Evolutionary conservation across 2,113 vertebrate genomes (phyloP), one percentile per base, ranked within the genome.

Genomic region (Thalassoma bifasciatum): DNA sequence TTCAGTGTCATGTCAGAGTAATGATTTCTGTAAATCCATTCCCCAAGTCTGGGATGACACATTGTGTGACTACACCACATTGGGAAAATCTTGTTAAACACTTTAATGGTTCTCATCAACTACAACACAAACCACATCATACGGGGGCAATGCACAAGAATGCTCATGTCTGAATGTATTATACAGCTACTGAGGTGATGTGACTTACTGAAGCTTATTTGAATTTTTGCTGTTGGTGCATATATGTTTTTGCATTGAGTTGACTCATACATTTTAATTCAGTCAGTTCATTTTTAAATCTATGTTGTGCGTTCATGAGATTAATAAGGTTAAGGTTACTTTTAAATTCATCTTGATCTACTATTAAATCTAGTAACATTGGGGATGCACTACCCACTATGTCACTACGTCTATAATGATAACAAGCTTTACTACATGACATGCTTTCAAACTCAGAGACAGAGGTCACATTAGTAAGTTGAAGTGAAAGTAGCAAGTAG

Each of bases 21-120:
- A 66, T 58, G 19, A 85, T 81, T 82, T 69, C 76, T 68, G 77
- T 47, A 74, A 87, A 87, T 86, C 65, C 59, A 76, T 80, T 74
- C 50, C 52, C 34, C 50, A 42, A 75, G 66, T 71, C 58, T 67
- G 57, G 73, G 52, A 50, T 79, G 74, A 75, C 49, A 68, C 63
- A 52, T 44, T 66, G 62, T 61, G 54, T 59, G 47, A 37, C 56
- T 46, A 61, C 60, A 63, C 67, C 67, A 22, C 44, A 21, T 30
- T n/a, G 57, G 40, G 70, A 30, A 22, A 46, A 46, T 37, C 30
- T 42, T 42, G 54, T 66, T 34, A 44, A 22, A n/a, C 2, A 47
- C 50, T 66, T 73, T 26, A 67, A 59, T 13, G n/a, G 10, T 68
- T 24, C 44, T 17, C 7, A 6, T 46, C 8, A 16, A 46, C 17